A percentile compares a stretch with the other conserved stretches of the same genome.
Evolutionary conservation across 1,140 invertebrate genomes (phyloP).

Genomic region (Leptopilina boulardi): DNA sequence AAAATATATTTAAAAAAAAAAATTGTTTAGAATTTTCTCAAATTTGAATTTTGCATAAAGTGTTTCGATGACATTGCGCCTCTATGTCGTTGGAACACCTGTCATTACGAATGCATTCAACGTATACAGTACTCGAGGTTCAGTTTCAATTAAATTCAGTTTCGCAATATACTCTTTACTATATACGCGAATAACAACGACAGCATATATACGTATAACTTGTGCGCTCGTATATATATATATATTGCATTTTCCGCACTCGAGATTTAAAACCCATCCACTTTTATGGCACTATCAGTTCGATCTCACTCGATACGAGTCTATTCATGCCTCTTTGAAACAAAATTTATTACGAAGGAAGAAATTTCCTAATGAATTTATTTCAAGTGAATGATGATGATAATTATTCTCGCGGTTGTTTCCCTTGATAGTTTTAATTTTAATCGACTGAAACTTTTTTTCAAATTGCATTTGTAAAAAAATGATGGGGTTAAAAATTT

Average conservation of each 20-base stretch:
- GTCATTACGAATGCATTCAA: slow-evolving; percentile 23
- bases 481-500: no score
- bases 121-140: background rate
- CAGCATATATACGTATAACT: background rate
- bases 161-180: background rate
- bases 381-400: background rate
- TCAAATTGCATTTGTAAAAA: no score
- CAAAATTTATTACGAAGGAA: background rate
- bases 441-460: no score
- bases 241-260: slow-evolving; percentile 28
- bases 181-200: no score
- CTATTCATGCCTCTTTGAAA: slow-evolving; percentile 11
- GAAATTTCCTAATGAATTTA: background rate
- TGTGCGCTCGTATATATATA: background rate
- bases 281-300: slow-evolving; percentile 14
- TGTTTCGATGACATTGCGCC: slow-evolving; percentile 23
- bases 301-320: slow-evolving; percentile 17
- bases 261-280: slow-evolving; percentile 4
- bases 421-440: no score
- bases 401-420: background rate
- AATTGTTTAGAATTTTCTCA: background rate
- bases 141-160: slow-evolving; percentile 27
- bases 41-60: background rate
- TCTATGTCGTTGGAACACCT: slow-evolving; percentile 18
- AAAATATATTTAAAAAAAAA: background rate